These are phyloP conservation scores for Pasiphila rectangulata DNA, from an alignment of 2,888 invertebrate genomes.

Conservation along the genomic window DNA sequence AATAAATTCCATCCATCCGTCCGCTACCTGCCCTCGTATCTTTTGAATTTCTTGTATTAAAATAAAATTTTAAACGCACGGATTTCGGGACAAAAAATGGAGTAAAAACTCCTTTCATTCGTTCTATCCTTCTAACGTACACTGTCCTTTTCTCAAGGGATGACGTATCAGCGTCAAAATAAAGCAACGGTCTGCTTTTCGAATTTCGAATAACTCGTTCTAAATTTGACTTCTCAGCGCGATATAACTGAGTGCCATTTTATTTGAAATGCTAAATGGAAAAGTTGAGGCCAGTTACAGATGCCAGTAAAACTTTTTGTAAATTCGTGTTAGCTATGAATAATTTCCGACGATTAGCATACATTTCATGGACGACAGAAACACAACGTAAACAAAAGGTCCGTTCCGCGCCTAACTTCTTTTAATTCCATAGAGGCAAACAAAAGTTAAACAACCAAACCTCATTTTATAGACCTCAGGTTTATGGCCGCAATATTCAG, in stretches of 20 bases:
- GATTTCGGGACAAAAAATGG: slow-evolving; percentile 75
- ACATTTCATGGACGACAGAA: slow-evolving; percentile 59
- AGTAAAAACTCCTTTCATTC: slow-evolving; percentile 70
- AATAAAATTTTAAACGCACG: slow-evolving; percentile 76
- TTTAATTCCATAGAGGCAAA: slow-evolving; percentile 67
- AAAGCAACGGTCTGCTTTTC: slow-evolving; percentile 44
- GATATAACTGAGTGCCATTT: no score
- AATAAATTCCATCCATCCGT: slow-evolving; percentile 68
- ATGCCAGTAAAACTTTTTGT: slow-evolving; percentile 35
- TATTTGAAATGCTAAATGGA: neutral
- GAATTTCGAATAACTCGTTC: slow-evolving; percentile 30
- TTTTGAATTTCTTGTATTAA: slow-evolving; percentile 79
- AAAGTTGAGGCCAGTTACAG: neutral
- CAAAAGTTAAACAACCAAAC: slow-evolving; percentile 74
- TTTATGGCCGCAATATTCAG: slow-evolving; percentile 77
- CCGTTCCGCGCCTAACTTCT: slow-evolving; percentile 59
- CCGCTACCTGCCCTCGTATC: slow-evolving; percentile 77
- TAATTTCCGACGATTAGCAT: slow-evolving; percentile 72
- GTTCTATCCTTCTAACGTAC: slow-evolving; percentile 42
- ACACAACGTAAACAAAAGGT: slow-evolving; percentile 64
- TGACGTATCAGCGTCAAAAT: slow-evolving; percentile 59
- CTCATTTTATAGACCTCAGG: slow-evolving; percentile 70
- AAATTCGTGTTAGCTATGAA: slow-evolving; percentile 72
- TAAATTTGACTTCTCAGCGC: slow-evolving; percentile 38
- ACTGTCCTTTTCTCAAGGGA: slow-evolving; percentile 54